Base-by-base conservation (phyloP, 2,888 invertebrate genomes). In the Epinotia nisella region DNA sequence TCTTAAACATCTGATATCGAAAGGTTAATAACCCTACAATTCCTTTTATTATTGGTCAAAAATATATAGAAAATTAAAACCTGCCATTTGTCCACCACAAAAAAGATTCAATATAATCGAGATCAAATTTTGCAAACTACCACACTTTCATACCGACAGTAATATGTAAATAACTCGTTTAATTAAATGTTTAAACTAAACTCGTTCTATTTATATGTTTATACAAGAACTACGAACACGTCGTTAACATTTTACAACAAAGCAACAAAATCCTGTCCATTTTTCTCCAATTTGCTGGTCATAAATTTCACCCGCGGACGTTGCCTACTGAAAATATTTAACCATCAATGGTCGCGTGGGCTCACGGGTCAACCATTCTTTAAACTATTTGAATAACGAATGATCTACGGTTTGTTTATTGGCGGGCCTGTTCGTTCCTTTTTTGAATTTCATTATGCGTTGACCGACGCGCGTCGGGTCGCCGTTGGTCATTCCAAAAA, bases 351-450 rank as follows among this genome's bases (percentile, higher is more conserved):
- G 90, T 90, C 91, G 87, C 92, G 93, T 90, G 91, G 91, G 90
- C 90, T 87, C 83, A 87, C 85, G 90, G 93, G 93, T 93, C 93
- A 93, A 86, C 91, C 91, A 89, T 92, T 91, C 90, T 87, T 88
- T 79, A 88, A 88, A 80, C 88, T 92, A 93, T 93, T 93, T 93
- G 89, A 93, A 92, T 91, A 91, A 87, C 81, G 90, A 90, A 92
- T 93, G 93, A 93, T 93, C 89, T 93, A 93, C 91, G 93, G 91
- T 92, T 93, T 93, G 93, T 93, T 93, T 93, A 93, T 93, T 92
- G 92, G 93, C 89, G 89, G 90, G 93, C 90, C 87, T 87, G 89
- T 88, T 80, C 88, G 85, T 87, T 90, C 85, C 87, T 90, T 90
- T 88, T 92, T 92, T 85, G 87, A 91, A 91, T 89, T 88, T 83